These are phyloP conservation scores for Sula dactylatra DNA, from an alignment of 2,113 vertebrate genomes.

Conservation along the genomic window DNA sequence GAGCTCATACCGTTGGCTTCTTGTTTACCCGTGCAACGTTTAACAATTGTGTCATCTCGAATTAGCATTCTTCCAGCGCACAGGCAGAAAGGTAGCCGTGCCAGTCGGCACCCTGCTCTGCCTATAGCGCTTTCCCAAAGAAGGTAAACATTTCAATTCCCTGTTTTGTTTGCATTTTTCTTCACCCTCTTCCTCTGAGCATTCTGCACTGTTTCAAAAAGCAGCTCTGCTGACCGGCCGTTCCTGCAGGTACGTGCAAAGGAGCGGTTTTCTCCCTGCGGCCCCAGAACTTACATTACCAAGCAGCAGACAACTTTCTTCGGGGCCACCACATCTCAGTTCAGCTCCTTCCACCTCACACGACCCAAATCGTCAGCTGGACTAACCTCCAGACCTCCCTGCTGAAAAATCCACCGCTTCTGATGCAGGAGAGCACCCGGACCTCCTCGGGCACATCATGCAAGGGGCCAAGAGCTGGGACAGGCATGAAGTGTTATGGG, in stretches of 20 bases:
- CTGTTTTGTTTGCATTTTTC: background rate
- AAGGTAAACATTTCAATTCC: background rate
- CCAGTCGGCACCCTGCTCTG: background rate
- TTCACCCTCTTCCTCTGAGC: background rate
- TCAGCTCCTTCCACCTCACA: background rate
- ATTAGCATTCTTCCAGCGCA: background rate
- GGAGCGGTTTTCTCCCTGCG: background rate
- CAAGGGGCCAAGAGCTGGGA: background rate
- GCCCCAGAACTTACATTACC: background rate
- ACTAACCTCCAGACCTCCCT: background rate
- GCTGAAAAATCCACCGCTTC: background rate
- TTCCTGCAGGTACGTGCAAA: background rate
- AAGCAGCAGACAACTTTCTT: background rate
- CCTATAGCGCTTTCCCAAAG: background rate
- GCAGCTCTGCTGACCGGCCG: background rate
- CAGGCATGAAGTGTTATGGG: fast-evolving
- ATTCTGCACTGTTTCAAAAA: background rate
- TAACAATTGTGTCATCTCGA: background rate
- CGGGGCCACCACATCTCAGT: background rate
- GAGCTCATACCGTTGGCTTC: background rate
- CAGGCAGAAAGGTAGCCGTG: background rate
- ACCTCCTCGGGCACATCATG: background rate
- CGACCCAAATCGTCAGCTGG: fast-evolving
- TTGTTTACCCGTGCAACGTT: background rate
- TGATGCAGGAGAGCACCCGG: background rate